A percentile compares a stretch with the other conserved stretches of the same genome.
Conservation (phyloP, 92 coral and sea anemone species). For the Epizoanthus ramosus region DNA sequence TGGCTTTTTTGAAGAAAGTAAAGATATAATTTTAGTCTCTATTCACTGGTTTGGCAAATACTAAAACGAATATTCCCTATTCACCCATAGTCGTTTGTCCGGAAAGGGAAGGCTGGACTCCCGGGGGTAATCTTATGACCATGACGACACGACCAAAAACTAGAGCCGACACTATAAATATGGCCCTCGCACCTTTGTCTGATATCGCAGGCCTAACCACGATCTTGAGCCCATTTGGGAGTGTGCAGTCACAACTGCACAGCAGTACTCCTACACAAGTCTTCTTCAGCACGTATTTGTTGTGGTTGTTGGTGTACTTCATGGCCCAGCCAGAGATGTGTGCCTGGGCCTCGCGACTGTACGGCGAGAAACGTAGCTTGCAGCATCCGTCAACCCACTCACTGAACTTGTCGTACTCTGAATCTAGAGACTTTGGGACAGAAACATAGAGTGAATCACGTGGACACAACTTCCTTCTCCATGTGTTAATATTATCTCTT, state of each 20-base stretch:
- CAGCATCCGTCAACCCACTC: conserved; percentile 96
- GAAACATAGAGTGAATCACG: neutral
- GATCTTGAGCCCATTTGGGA: conserved; percentile 89
- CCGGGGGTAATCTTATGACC: neutral
- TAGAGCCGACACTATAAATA: neutral
- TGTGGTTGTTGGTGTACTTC: conserved; percentile 99
- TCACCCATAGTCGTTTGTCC: neutral
- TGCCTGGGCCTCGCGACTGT: conserved; percentile 96
- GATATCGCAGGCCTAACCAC: conserved; percentile 97
- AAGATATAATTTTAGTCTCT: too few species aligned
- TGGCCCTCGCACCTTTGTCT: conserved; percentile 75
- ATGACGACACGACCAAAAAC: too few species aligned
- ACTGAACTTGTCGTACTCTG: conserved; percentile 79
- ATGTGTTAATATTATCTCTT: too few species aligned
- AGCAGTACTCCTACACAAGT: conserved; percentile 97
- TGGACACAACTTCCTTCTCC: too few species aligned
- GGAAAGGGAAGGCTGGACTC: neutral
- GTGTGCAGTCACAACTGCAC: conserved; percentile 83
- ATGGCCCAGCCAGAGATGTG: conserved; percentile 99
- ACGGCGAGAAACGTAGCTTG: conserved; percentile 88
- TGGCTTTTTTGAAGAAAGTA: too few species aligned
- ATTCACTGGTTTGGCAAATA: too few species aligned
- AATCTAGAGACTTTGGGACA: conserved; percentile 53
- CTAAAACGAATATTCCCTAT: too few species aligned
- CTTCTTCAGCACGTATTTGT: conserved; percentile 93